A percentile compares a stretch with the other conserved stretches of the same genome.
Evolutionary conservation across 2,888 invertebrate species (phyloP).

Genomic region (Aleiodes testaceus): DNA sequence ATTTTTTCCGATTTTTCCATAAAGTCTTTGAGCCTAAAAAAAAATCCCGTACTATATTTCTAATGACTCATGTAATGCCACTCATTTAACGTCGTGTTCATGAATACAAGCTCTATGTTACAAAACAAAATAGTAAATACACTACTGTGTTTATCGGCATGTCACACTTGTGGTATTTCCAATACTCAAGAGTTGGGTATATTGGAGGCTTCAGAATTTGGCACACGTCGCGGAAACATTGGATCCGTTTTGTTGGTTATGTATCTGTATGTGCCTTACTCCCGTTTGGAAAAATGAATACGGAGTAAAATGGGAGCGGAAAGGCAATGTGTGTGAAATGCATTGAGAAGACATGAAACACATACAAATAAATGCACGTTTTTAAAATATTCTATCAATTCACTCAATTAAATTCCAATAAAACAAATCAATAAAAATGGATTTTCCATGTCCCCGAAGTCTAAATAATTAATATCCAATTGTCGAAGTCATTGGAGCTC

Average conservation of each 20-base stretch:
- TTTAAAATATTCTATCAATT: too few species aligned
- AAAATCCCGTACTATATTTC: not conserved
- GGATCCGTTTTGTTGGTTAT: constrained; percentile 28
- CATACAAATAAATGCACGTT: too few species aligned
- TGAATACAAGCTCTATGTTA: not conserved
- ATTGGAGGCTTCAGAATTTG: constrained; percentile 37
- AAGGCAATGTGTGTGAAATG: constrained; percentile 1
- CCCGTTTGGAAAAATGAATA: constrained; percentile 28
- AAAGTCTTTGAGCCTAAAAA: too few species aligned
- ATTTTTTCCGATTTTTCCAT: too few species aligned
- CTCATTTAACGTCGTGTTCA: not conserved
- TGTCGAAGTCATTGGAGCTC: constrained; percentile 34
- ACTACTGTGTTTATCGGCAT: constrained; percentile 8
- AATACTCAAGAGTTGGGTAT: constrained; percentile 42
- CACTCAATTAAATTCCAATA: too few species aligned
- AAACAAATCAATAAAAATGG: constrained; percentile 2
- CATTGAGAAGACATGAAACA: constrained; percentile 1
- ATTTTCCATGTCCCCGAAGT: not conserved
- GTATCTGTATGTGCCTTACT: constrained; percentile 22
- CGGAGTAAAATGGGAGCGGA: constrained; percentile 26
- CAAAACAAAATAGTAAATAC: constrained; percentile 18
- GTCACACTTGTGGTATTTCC: constrained; percentile 33
- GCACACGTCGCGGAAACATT: constrained; percentile 36
- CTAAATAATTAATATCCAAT: constrained; percentile 36
- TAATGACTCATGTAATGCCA: not conserved